phyloP scores from a whole-genome alignment of 2,888 invertebrate genomes.

The Stenoptilia bipunctidactyla region DNA sequence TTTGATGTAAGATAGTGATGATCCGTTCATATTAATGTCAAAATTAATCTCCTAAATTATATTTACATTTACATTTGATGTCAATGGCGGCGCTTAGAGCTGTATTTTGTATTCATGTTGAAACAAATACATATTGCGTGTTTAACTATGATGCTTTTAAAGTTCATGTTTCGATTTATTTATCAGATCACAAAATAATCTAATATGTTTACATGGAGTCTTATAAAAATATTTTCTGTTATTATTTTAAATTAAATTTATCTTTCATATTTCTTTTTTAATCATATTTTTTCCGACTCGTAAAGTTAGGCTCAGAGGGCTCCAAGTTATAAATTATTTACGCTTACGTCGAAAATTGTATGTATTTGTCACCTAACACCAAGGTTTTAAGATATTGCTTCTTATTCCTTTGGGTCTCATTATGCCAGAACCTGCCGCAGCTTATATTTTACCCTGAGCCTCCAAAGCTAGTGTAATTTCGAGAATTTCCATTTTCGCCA shows the following conservation, averaged over 20 bases:
- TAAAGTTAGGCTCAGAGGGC: too few species aligned
- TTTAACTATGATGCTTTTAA: too few species aligned
- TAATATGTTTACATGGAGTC: too few species aligned
- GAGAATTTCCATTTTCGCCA: background rate
- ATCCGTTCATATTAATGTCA: constrained; percentile 22
- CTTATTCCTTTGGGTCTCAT: constrained; percentile 64
- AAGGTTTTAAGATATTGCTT: constrained; percentile 67
- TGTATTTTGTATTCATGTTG: too few species aligned
- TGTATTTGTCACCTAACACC: constrained; percentile 61
- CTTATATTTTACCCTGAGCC: constrained; percentile 57
- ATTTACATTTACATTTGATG: constrained; percentile 24
- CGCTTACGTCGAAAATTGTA: constrained; percentile 33
- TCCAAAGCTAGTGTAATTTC: constrained; percentile 14
- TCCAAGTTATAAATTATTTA: background rate
- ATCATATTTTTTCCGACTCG: too few species aligned
- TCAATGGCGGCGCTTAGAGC: too few species aligned
- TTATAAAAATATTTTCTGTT: too few species aligned
- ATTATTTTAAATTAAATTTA: too few species aligned
- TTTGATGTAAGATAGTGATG: constrained; percentile 46
- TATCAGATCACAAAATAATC: too few species aligned
- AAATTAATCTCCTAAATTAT: constrained; percentile 37
- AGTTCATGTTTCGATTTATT: too few species aligned
- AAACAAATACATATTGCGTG: too few species aligned
- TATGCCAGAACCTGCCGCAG: constrained; percentile 47
- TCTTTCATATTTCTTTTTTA: too few species aligned